Evolutionary conservation across 2,113 vertebrate species (phyloP), one percentile per base, ranked within the genome.

Genomic region (Himantopus leucocephalus): DNA sequence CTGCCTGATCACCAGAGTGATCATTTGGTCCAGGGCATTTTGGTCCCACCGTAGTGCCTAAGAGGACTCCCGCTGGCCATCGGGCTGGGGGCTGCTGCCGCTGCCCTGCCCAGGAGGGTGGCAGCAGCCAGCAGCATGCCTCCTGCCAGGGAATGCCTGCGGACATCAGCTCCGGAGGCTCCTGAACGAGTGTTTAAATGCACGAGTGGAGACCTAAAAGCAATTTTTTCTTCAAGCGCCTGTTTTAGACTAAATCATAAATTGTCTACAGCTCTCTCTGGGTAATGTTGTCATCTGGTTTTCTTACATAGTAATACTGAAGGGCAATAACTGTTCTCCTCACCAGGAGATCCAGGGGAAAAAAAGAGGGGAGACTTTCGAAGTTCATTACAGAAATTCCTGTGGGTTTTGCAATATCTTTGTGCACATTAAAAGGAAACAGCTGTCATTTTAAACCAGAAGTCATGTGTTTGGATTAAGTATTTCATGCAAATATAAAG

Each of bases 381-480:
- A 94, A 80, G 75, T 56, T 82, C 47, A 43, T 84, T 94, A 91
- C 56, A 88, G 60, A 91, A 89, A 93, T 84, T 72, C 63, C 85
- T 64, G 52, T 74, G 60, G 7, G 14, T 94, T 94, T 78, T 84
- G 64, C 34, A 94, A 8, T 66, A 81, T 87, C 83, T 91, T 71
- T 37, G 35, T 41, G 35, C 17, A 68, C 50, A 72, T 64, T 67
- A 37, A 89, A 91, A 88, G 50, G 68, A 93, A 95, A 91, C 64
- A 89, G 64, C 64, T 91, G 86, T 62, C 88, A 84, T 55, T 94
- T 86, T 48, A 88, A 96, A 60, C 19, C 39, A 84, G 34, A 76
- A 52, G 1, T 47, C 70, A 53, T n/a, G 17, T 29, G 64, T 70
- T 71, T 71, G n/a, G 48, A 75, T 59, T 68, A 84, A 81, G 52